These are phyloP conservation scores for Colistium nudipinnis DNA, from an alignment of 2,113 vertebrate genomes.

Conservation along the genomic window DNA sequence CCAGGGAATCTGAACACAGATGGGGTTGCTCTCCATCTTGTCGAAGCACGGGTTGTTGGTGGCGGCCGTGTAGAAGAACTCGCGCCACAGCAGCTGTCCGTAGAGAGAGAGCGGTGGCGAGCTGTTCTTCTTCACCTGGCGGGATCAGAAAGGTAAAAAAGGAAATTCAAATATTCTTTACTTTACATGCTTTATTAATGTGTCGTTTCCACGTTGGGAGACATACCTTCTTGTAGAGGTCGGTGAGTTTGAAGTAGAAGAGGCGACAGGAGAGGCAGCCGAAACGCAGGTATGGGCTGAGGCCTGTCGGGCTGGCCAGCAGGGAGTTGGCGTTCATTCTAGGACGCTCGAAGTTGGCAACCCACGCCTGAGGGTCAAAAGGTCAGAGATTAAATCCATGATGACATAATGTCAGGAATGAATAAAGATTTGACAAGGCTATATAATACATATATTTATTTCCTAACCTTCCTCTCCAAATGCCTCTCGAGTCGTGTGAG, in stretches of 20 bases:
- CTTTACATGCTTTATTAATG: too few species aligned
- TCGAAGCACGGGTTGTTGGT: slow-evolving; percentile 98
- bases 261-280: slow-evolving; percentile 97
- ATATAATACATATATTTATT: background rate
- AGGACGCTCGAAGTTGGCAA: slow-evolving; percentile 98
- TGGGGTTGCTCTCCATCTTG: slow-evolving; percentile 99
- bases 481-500: slow-evolving; percentile 95
- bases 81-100: slow-evolving; percentile 96
- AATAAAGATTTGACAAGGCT: background rate
- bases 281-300: slow-evolving; percentile 96
- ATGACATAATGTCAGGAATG: background rate
- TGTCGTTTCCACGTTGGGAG: background rate
- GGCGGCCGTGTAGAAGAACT: slow-evolving; percentile 98
- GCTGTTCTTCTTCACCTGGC: slow-evolving; percentile 97
- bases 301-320: slow-evolving; percentile 94
- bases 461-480: slow-evolving; percentile 91
- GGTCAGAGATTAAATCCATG: background rate
- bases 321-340: slow-evolving; percentile 98
- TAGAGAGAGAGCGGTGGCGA: slow-evolving; percentile 97
- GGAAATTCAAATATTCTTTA: background rate
- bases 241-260: slow-evolving; percentile 98
- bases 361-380: slow-evolving; percentile 89
- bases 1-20: slow-evolving; percentile 99
- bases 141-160: background rate
- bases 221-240: slow-evolving; percentile 94